Evolutionary conservation across 2,888 invertebrate genomes (phyloP).

Genomic region (Steinernema scapterisci): DNA sequence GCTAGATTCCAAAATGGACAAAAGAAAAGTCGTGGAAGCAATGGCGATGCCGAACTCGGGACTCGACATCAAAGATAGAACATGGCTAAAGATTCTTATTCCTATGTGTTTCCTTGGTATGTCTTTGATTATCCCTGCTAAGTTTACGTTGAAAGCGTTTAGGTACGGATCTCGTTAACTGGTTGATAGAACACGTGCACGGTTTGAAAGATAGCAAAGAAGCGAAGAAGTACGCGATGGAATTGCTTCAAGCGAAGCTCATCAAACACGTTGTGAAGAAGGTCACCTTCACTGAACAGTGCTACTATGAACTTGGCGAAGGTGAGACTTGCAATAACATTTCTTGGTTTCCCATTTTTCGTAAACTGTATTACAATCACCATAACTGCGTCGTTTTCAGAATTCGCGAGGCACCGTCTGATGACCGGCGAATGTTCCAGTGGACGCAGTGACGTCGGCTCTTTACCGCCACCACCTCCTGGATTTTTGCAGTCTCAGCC

Average conservation of each 20-base stretch:
- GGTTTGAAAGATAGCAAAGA: conserved; percentile 57
- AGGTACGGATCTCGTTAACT: conserved; percentile 61
- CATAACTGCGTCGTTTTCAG: background rate
- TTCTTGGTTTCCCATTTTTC: too few relatives aligned
- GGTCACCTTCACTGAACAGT: conserved; percentile 63
- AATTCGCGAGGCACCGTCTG: conserved; percentile 17
- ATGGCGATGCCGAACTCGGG: conserved; percentile 96
- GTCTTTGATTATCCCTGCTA: background rate
- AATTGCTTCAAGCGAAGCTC: conserved; percentile 54
- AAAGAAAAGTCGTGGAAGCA: conserved; percentile 78
- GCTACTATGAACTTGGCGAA: conserved; percentile 57
- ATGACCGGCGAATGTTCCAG: conserved; percentile 27
- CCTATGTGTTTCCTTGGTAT: conserved; percentile 92
- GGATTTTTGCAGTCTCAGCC: conserved; percentile 19
- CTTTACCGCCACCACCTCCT: conserved; percentile 19
- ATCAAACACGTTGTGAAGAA: conserved; percentile 65
- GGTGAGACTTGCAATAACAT: background rate
- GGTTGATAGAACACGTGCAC: conserved; percentile 60
- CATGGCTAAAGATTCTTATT: conserved; percentile 98
- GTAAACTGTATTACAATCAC: too few relatives aligned
- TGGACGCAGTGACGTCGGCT: conserved; percentile 13
- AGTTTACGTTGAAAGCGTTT: conserved; percentile 33
- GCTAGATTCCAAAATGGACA: conserved; percentile 57
- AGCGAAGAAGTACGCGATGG: conserved; percentile 52
- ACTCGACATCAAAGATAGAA: conserved; percentile 91